These are phyloP conservation scores for Nomada lathburiana DNA, from an alignment of 2,888 invertebrate species.

Conservation along the genomic window DNA sequence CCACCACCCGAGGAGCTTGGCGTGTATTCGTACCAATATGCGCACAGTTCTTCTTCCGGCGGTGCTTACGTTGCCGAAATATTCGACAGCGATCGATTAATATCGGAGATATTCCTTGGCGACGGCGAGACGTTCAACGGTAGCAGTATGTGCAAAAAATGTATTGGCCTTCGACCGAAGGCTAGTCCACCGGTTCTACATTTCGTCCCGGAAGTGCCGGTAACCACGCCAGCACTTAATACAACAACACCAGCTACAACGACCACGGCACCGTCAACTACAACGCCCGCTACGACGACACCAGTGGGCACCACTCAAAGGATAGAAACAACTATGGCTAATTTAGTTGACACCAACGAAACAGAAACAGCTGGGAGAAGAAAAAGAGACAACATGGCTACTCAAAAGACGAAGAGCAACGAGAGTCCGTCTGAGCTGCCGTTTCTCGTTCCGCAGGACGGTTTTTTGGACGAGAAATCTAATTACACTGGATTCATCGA, in stretches of 20 bases:
- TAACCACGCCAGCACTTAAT: constrained; percentile 38
- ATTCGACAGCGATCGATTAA: constrained; percentile 89
- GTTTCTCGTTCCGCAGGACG: constrained; percentile 87
- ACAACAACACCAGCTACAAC: constrained; percentile 38
- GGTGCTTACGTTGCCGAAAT: constrained; percentile 95
- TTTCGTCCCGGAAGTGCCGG: constrained; percentile 77
- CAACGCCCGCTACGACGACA: constrained; percentile 50
- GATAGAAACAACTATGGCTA: constrained; percentile 54
- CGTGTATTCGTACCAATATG: constrained; percentile 90
- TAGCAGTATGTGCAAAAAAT: constrained; percentile 84
- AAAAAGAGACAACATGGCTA: constrained; percentile 73
- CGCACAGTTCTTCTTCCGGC: constrained; percentile 88
- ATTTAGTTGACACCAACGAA: constrained; percentile 34
- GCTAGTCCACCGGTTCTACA: constrained; percentile 75
- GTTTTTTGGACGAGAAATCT: constrained; percentile 90
- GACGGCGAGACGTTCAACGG: constrained; percentile 86
- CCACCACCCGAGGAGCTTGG: constrained; percentile 89
- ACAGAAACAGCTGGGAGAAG: constrained; percentile 63
- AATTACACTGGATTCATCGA: constrained; percentile 95
- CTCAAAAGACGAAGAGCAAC: constrained; percentile 78
- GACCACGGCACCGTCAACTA: constrained; percentile 65
- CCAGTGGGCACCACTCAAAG: constrained; percentile 42
- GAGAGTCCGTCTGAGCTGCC: constrained; percentile 75
- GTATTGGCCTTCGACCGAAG: constrained; percentile 85
- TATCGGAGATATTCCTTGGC: constrained; percentile 90